These are phyloP conservation scores for Drosophila birchii DNA, from an alignment of 2,888 invertebrate species.

Conservation along the genomic window DNA sequence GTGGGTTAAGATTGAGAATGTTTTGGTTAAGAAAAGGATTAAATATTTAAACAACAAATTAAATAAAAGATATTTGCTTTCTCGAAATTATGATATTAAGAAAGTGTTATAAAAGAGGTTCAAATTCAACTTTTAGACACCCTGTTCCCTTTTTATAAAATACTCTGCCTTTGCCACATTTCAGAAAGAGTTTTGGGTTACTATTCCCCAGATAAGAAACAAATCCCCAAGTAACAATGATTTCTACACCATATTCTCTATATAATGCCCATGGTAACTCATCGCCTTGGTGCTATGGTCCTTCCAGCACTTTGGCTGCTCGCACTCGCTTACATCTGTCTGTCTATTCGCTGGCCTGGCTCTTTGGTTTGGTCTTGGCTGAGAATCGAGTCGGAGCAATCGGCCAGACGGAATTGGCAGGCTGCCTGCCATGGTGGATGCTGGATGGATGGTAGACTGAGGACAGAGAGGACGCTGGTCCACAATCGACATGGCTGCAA, in stretches of 20 bases:
- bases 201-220: background rate
- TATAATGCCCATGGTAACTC: conserved; percentile 21
- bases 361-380: conserved; percentile 36
- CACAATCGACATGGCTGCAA: conserved; percentile 60
- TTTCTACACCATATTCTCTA: background rate
- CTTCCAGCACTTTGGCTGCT: conserved; percentile 41
- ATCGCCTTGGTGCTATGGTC: conserved; percentile 36
- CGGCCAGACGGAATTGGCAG: conserved; percentile 38
- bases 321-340: conserved; percentile 67
- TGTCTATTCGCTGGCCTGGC: conserved; percentile 63
- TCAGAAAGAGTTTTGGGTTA: background rate
- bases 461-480: background rate
- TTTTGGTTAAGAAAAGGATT: background rate
- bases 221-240: background rate
- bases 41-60: background rate
- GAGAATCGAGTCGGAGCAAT: conserved; percentile 30
- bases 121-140: no score
- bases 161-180: background rate
- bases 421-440: conserved; percentile 32
- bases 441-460: conserved; percentile 22
- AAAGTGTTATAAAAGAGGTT: background rate
- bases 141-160: background rate
- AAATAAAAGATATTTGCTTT: accelerated
- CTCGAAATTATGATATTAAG: background rate
- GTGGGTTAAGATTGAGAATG: background rate